Base-by-base conservation (phyloP, 2,888 invertebrate genomes). In the Drosophila kuntzei region DNA sequence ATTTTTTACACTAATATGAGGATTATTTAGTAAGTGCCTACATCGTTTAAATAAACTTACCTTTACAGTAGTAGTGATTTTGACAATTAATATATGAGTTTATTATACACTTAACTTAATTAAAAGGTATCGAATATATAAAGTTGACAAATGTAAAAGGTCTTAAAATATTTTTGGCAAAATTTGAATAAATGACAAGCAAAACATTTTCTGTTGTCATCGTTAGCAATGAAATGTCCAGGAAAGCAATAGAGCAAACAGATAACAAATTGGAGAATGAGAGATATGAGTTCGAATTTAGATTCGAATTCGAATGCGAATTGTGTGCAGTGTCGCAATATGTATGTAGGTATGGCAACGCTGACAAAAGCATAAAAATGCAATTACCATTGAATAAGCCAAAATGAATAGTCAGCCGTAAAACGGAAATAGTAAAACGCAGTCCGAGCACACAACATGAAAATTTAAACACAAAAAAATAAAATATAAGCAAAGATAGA, bases 361-460 rank as follows among this genome's bases (percentile, higher is more conserved):
- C 55, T 36, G 70, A 70, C 74, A 74, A 79, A 72, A 64, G 84
- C 88, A 88, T 88, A 88, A 86, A 85, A 85, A 80, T 88, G 85
- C 87, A 88, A 85, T 85, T 85, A 85, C 83, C 76, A 54, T 29
- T 65, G 50, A 61, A 66, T 74, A 59, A 69, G 46, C 51, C 46
- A 58, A 11, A 75, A 79, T 82, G 80, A 85, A 82, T 81, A 66
- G 79, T 22, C 29, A 65, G 55, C 51, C 63, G 70, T 75, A 65
- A 64, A 81, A 69, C 47, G 64, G 59, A 70, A 76, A 82, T 62
- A 59, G 80, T 44, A 76, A 84, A 82, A 86, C 85, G 66, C 81
- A 81, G 50, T 54, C 54, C 53, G 14, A 32, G 32, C 41, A 43
- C 65, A 70, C 55, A 76, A 54, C 63, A 65, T 73, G 67, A 75